Base-by-base conservation (phyloP, 30 jellyfish, hydroid and myxozoan genomes). In the Hydractinia symbiolongicarpus region DNA sequence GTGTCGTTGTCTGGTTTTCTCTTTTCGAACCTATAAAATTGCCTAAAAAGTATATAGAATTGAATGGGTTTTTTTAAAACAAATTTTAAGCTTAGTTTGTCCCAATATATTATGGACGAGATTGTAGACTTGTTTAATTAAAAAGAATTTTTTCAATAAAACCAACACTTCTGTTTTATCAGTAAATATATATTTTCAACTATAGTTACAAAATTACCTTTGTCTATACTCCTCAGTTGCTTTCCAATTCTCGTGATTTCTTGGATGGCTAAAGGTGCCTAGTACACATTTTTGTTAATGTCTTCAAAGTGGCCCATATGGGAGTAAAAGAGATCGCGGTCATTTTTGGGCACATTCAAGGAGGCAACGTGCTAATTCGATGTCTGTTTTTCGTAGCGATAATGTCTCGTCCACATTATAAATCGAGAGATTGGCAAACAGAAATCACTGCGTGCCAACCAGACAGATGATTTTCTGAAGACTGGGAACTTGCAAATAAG, bases 381-480 rank as follows among this genome's bases (percentile, higher is more conserved):
- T 73, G 82, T 49, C 82, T 66, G 61, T 73, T 73, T 21, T 66
- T 49, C 19, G 82, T 73, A 49, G 82, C 82, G 50, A 44, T 73
- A 7, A 73, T 73, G 7, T 21, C 53, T 17, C 53, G 67, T 21
- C 67, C 67, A 66, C 53, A 44, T 73, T 73, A 44, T 55, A 73
- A 55, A 4, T 19, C 50, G 50, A 73, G 82, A 52, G 50, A 44
- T 9, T 73, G 50, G 19, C 13, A 44, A 21, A 73, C 53, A 73
- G 13, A 44, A 73, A 44, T 66, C 11, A 73, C 55, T 10, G 82
- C 82, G 53, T 73, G 82, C 82, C 82, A 73, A 49, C 82, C 82
- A 49, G 82, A 73, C 19, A 67, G 50, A 58, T 73, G 82, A 11
- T 67, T 44, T 44, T 73, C 82, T 49, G 82, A 73, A 7, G 19